A percentile compares a stretch with the other conserved stretches of the same genome.
phyloP scores from a whole-genome alignment of 2,797 vertebrate species.

The Acrossocheilus fasciatus region DNA sequence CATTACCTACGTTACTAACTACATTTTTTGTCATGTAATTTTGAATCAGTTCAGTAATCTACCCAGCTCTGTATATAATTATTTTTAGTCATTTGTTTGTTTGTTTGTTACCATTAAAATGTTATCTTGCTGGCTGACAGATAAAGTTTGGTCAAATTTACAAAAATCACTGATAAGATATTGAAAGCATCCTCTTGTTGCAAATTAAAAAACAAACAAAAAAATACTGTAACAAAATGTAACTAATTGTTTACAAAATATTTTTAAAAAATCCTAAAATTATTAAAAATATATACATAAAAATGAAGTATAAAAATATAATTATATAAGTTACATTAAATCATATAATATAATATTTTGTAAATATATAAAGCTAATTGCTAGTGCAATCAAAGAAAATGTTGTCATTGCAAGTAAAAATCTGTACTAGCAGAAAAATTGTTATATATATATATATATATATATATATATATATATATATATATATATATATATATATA shows the following conservation, averaged over 20 bases:
- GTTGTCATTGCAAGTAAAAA: neutral
- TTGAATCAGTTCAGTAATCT: too few species aligned
- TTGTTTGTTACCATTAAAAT: neutral
- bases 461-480: too few species aligned
- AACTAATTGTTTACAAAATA: neutral
- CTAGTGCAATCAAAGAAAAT: neutral
- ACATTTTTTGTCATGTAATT: too few species aligned
- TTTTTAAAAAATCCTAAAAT: neutral
- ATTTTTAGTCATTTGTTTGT: too few species aligned
- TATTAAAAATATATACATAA: neutral
- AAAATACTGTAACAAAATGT: neutral
- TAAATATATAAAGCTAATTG: neutral
- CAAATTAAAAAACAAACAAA: neutral
- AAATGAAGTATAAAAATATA: neutral
- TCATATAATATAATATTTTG: neutral
- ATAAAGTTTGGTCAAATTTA: neutral
- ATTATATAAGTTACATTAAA: neutral
- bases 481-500: too few species aligned
- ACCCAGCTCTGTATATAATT: too few species aligned
- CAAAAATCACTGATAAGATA: neutral
- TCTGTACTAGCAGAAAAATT: neutral
- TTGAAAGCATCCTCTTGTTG: neutral
- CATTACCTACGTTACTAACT: too few species aligned
- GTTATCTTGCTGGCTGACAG: neutral
- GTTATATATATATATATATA: too few species aligned